phyloP scores from a whole-genome alignment of 2,797 vertebrate genomes.

The Helicolenus hilgendorfi region DNA sequence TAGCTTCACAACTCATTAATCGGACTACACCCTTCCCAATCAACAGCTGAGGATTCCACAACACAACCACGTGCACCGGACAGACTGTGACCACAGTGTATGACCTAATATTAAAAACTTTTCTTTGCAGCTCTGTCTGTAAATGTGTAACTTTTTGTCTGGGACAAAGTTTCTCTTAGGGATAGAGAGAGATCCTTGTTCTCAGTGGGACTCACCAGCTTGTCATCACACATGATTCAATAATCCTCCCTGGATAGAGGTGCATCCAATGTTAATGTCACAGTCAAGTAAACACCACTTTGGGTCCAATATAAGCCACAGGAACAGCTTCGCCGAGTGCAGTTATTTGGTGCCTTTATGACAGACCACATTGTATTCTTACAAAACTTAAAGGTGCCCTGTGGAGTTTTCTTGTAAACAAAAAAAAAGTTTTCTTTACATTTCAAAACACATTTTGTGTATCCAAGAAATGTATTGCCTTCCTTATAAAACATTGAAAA shows the following conservation, averaged over 20 bases:
- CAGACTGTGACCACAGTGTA: background rate
- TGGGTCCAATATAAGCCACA: background rate
- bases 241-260: background rate
- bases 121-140: background rate
- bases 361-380: background rate
- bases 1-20: constrained; percentile 83
- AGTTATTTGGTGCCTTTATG: background rate
- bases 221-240: constrained; percentile 1
- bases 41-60: constrained; percentile 44
- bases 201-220: background rate
- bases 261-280: constrained; percentile 4
- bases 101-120: background rate
- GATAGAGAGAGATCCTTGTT: background rate
- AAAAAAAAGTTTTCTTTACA: background rate
- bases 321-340: background rate
- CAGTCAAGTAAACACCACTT: background rate
- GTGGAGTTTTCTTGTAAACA: background rate
- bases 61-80: constrained; percentile 25
- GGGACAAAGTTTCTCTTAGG: background rate
- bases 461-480: background rate
- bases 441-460: background rate
- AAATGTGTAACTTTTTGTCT: background rate
- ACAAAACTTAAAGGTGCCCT: background rate
- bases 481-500: background rate
- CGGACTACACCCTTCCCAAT: constrained; percentile 50